Evolutionary conservation across 2,888 invertebrate genomes (phyloP), one percentile per base, ranked within the genome.

Genomic region (Aproaerema taeniolella): DNA sequence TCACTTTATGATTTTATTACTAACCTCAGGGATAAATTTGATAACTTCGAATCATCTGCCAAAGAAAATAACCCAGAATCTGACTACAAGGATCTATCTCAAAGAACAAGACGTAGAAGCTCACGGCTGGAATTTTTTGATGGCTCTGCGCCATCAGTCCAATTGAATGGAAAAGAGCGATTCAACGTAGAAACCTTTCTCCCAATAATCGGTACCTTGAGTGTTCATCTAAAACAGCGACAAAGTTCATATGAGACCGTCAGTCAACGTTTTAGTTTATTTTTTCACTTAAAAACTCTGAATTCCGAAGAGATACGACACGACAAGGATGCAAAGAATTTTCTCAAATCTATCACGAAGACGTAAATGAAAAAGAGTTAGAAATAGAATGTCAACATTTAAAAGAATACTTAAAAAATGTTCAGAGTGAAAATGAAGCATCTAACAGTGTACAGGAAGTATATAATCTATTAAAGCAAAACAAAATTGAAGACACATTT

Each of bases 61-160:
- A 48, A 45, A 45, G 43, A 48, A 46, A 41, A 44, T 37, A 44
- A 45, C 42, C 47, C 47, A 34, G 44, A 53, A 46, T 45, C 46
- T 53, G 54, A 53, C 51, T 55, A 53, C 43, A 52, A 53, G 41
- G 41, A 53, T 36, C 39, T 44, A 43, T 46, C 43, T 49, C 44
- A 55, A 54, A 55, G 55, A 55, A 56, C 43, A 47, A 52, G 39
- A 52, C 33, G 42, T 37, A 46, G 49, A 47, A 55, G 55, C 48
- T 46, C 52, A 38, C 57, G 46, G 37, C 44, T 46, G 45, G 45
- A 11, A 39, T 58, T 55, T 53, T 54, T 37, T 50, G 45, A 47
- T 42, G 46, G 50, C 39, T 47, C 46, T 44, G 42, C 44, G 39
- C 35, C 40, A 35, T 42, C 47, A 42, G 47, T 47, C 31, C 45